Conservation (phyloP, 2,888 invertebrate genomes). For the Pseudococcus jackbeardsleyi region DNA sequence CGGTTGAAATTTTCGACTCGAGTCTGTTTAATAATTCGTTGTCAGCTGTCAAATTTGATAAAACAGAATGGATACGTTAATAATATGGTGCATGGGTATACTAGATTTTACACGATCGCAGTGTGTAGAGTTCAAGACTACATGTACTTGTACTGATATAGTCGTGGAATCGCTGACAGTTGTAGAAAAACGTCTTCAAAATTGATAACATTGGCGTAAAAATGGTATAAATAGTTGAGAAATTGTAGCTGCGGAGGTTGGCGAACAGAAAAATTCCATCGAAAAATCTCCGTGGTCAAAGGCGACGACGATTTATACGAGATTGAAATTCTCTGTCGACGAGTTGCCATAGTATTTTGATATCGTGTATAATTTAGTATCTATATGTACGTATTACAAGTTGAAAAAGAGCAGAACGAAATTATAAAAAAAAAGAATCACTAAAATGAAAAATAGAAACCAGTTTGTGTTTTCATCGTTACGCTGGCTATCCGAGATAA, state of each 20-base stretch:
- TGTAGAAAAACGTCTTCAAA: not conserved
- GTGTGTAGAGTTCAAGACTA: not conserved
- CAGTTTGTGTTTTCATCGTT: not conserved
- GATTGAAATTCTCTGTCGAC: not conserved
- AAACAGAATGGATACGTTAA: not conserved
- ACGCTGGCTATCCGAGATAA: no score
- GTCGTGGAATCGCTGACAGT: not conserved
- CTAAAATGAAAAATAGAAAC: conserved; percentile 1
- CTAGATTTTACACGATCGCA: not conserved
- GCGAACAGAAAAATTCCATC: not conserved
- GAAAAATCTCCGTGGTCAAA: not conserved
- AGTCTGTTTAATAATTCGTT: not conserved
- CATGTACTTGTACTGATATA: not conserved
- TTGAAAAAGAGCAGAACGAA: not conserved
- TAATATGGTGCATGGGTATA: not conserved
- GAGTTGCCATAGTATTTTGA: not conserved
- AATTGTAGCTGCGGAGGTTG: not conserved
- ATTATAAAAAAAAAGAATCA: not conserved
- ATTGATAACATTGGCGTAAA: no score
- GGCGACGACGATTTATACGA: no score
- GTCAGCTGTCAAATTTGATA: not conserved
- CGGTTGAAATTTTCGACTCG: not conserved
- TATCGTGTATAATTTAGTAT: not conserved
- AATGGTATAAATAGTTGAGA: no score
- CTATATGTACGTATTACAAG: not conserved